phyloP scores from a whole-genome alignment of 2,888 invertebrate species.

The Meloe dianella region DNA sequence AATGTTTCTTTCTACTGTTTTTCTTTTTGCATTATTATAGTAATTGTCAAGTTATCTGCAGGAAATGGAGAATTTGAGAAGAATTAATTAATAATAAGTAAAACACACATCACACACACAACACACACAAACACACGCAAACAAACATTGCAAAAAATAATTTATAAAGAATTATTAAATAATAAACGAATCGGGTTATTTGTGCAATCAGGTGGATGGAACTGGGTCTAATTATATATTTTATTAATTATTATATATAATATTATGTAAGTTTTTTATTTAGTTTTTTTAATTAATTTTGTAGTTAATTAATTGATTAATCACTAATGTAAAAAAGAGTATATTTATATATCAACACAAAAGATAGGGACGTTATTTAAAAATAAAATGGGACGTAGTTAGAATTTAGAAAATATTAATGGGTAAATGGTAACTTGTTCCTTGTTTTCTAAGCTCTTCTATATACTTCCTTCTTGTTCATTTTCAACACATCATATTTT shows the following conservation, averaged over 20 bases:
- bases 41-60: conserved; percentile 44
- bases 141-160: no score
- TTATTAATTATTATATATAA: conserved; percentile 34
- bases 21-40: conserved; percentile 29
- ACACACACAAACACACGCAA: not conserved
- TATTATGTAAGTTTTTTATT: conserved; percentile 16
- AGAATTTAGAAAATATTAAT: conserved; percentile 50
- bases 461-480: not conserved
- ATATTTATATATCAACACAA: not conserved
- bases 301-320: not conserved
- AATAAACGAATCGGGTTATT: conserved; percentile 72
- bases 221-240: conserved; percentile 48
- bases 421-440: not conserved
- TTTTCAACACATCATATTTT: conserved; percentile 5
- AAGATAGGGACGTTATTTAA: conserved; percentile 16
- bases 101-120: conserved; percentile 3
- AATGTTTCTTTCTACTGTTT: conserved; percentile 5
- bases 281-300: not conserved
- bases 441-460: not conserved
- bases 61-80: conserved; percentile 41
- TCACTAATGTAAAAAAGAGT: not conserved
- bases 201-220: conserved; percentile 76
- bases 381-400: conserved; percentile 48
- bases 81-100: conserved; percentile 18
- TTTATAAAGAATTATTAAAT: conserved; percentile 20